Evolutionary conservation across 1,140 invertebrate species (phyloP), one percentile per base, ranked within the genome.

Genomic region (Chironomus tepperi): DNA sequence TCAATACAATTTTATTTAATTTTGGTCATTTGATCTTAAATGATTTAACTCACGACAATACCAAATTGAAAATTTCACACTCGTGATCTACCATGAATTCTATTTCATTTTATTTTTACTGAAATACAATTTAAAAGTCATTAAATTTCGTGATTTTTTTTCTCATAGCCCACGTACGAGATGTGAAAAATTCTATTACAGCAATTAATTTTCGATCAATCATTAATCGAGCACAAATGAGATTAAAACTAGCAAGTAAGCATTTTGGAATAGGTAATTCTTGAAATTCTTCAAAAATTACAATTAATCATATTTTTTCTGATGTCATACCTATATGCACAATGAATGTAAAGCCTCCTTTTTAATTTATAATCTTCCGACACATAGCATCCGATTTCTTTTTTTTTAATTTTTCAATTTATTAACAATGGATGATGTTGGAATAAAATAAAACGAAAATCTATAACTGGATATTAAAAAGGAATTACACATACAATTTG

Each of bases 231-330:
- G 65, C 65, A 34, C 24, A 70, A 70, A 70, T 70, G 19, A 18
- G 65, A 70, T 70, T 70, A 19, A 16, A n/a, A 67, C 15, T 19
- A 67, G n/a, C 10, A 16, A 16, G 18, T 16, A 16, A 19, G 18
- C 65, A 67, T 16, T 19, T n/a, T n/a, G n/a, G n/a, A n/a, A n/a
- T n/a, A n/a, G n/a, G 9, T 2, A n/a, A 57, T 57, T 57, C 18
- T 70, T 70, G 12, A 15, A 9, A n/a, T 57, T 57, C 47, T 57
- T 57, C 43, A n/a, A 57, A 12, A 15, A 15, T n/a, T 16, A 21
- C 65, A 70, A 70, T 70, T 70, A 70, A 70, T 70, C 65, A 70
- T 70, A 70, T 21, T 19, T 70, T 70, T 18, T n/a, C 8, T 70
- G 16, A 16, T 70, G 65, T 21, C 65, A 70, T 70, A 70, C 65